A percentile compares a stretch with the other conserved stretches of the same genome.
These are phyloP conservation scores for Mycteria americana DNA, from an alignment of 2,797 vertebrate species.

Conservation along the genomic window DNA sequence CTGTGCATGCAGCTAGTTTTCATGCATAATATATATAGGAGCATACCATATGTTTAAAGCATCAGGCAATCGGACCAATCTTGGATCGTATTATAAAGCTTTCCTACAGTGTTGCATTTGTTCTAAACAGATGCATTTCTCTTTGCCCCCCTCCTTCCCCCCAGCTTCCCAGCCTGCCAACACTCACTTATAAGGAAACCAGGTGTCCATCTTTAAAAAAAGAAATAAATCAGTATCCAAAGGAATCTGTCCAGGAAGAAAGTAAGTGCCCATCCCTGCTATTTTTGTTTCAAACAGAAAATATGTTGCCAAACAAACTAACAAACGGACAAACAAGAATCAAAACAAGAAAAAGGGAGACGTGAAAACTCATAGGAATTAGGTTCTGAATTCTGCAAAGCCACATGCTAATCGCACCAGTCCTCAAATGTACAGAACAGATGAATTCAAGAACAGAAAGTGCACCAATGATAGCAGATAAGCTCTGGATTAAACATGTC, in stretches of 20 bases:
- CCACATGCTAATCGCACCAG: slow-evolving; percentile 17
- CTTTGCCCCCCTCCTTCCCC: neutral
- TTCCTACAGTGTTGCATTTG: slow-evolving; percentile 31
- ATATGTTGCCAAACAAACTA: slow-evolving; percentile 53
- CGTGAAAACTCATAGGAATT: slow-evolving; percentile 17
- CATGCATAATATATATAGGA: slow-evolving; percentile 55
- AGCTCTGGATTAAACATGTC: slow-evolving; percentile 34
- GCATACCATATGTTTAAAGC: slow-evolving; percentile 55
- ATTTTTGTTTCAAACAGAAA: slow-evolving; percentile 41
- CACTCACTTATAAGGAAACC: slow-evolving; percentile 14
- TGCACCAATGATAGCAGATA: slow-evolving; percentile 11
- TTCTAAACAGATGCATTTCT: slow-evolving; percentile 48
- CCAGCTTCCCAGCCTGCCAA: slow-evolving; percentile 11
- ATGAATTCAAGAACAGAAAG: slow-evolving; percentile 55
- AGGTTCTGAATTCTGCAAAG: slow-evolving; percentile 33
- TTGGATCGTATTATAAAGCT: slow-evolving; percentile 18
- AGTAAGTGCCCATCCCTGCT: slow-evolving; percentile 10
- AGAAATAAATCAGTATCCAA: slow-evolving; percentile 12
- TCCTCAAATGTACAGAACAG: slow-evolving; percentile 30
- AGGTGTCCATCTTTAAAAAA: slow-evolving; percentile 38
- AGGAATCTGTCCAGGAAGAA: slow-evolving; percentile 29
- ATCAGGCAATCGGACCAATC: slow-evolving; percentile 1
- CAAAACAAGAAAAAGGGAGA: slow-evolving; percentile 27
- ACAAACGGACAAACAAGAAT: slow-evolving; percentile 39
- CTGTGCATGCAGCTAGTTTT: slow-evolving; percentile 40